Percentiles rank a stretch among this genome's conserved stretches.
phyloP scores from a whole-genome alignment of 2,113 vertebrate species.

The Pleuronectes platessa region DNA sequence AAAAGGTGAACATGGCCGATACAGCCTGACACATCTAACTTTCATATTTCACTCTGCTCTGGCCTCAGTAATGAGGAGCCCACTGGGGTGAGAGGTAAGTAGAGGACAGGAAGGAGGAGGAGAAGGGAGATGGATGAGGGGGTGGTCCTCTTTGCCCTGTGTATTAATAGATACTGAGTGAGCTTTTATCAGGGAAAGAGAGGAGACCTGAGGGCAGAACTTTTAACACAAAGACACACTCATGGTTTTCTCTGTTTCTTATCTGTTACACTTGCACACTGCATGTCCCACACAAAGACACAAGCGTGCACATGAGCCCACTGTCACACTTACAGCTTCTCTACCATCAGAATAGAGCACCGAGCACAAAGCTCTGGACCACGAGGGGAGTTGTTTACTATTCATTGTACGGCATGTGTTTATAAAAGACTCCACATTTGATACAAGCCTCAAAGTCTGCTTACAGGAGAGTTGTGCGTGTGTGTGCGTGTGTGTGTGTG shows the following conservation, averaged over 20 bases:
- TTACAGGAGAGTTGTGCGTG: too few species aligned
- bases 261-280: slow-evolving; percentile 12
- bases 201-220: slow-evolving; percentile 60
- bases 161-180: slow-evolving; percentile 79
- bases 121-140: slow-evolving; percentile 23
- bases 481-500: too few species aligned
- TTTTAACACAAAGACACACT: slow-evolving; percentile 57
- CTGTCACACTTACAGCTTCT: slow-evolving; percentile 11
- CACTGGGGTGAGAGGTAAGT: slow-evolving; percentile 4
- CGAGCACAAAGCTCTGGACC: slow-evolving; percentile 1
- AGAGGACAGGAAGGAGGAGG: neutral
- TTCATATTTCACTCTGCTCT: slow-evolving; percentile 46
- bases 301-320: neutral
- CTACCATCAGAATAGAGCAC: neutral
- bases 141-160: slow-evolving; percentile 50
- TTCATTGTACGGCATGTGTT: neutral
- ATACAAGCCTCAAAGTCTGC: neutral
- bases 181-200: slow-evolving; percentile 71
- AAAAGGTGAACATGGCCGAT: neutral
- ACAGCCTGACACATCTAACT: too few species aligned
- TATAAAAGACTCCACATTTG: neutral
- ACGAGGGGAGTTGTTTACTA: neutral
- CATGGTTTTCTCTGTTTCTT: neutral
- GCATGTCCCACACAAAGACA: slow-evolving; percentile 22
- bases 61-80: neutral